Base-by-base conservation (phyloP, 2,113 vertebrate genomes). In the Calypte anna region DNA sequence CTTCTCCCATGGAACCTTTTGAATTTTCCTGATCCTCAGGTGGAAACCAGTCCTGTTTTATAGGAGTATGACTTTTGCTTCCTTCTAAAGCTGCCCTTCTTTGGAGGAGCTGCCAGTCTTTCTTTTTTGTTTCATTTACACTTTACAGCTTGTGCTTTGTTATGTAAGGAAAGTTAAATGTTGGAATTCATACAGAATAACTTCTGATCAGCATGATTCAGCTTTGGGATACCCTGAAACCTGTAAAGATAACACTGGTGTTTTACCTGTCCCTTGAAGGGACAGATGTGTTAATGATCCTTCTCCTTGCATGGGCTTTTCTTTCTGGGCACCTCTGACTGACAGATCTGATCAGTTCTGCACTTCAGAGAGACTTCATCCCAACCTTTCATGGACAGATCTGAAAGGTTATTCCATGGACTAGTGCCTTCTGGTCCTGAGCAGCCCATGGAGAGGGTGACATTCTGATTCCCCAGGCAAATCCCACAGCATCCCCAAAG, bases 391-490 rank as follows among this genome's bases (percentile, higher is more conserved):
- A 16, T 27, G 27, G 61, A 30, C 48, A 68, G 12, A 10, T 75
- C 83, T 58, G 46, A 64, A 50, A 44, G 48, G 7, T 15, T 57
- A 30, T 48, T 53, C 57, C 40, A 40, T 40, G 40, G 40, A 40
- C 61, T 90, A 18, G 10, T 14, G 43, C 40, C 12, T 74, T 43
- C n/a, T 87, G 43, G 19, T 73, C 36, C 57, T 50, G 28, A 61
- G 4, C 50, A 53, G 44, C 40, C 14, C 0, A 0, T 44, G 70
- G 62, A 83, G 36, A 43, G n/a, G 20, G 15, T 7, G 11, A 36
- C 3, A 7, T 27, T 64, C 19, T 50, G 43, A 73, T 67, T 82
- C 14, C 46, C 38, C 13, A 33, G 5, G 21, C 11, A 59, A 72
- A 72, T 70, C 40, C 57, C 30, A 6, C 12, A 19, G 38, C 3